Base-by-base conservation (phyloP, 2,888 invertebrate genomes). In the Andrena haemorrhoa region DNA sequence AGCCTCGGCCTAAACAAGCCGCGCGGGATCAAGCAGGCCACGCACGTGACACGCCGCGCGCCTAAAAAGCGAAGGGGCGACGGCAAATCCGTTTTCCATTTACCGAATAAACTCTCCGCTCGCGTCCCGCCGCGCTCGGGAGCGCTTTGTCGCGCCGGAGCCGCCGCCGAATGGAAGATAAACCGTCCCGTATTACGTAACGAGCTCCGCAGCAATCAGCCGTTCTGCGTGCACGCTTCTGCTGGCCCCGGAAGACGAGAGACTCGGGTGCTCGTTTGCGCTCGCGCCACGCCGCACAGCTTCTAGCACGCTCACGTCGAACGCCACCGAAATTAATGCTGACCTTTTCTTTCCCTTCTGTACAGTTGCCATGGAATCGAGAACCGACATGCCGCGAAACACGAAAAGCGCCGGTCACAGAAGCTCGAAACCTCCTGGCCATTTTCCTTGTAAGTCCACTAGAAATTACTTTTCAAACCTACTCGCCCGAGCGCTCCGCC, bases 381-480 rank as follows among this genome's bases (percentile, higher is more conserved):
- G 90, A 90, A 92, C 88, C 92, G 92, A 88, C 92, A 93, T 90
- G 90, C 91, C 87, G 91, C 92, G 87, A 94, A 93, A 90, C 92
- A 93, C 90, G 93, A 93, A 90, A 93, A 93, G 90, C 92, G 92
- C 81, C 90, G 93, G 88, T 93, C 92, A 87, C 93, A 93, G 92
- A 93, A 93, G 91, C 93, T 93, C 89, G 93, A 93, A 91, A 89
- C 93, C 88, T 93, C 93, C 90, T 94, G 93, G 93, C 93, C 93
- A 82, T 94, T 93, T 89, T 94, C 92, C 82, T 89, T 93, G 93
- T 93, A 91, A 94, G 93, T 93, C 77, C 72, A 79, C 64, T 31
- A 75, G 61, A 75, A 16, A 68, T 78, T 83, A 79, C 70, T 82
- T 79, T 71, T 12, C 41, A 58, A 64, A 69, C 58, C 68, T 58